Evolutionary conservation across 2,797 vertebrate genomes (phyloP), one percentile per base, ranked within the genome.

Genomic region (Tadarida brasiliensis): DNA sequence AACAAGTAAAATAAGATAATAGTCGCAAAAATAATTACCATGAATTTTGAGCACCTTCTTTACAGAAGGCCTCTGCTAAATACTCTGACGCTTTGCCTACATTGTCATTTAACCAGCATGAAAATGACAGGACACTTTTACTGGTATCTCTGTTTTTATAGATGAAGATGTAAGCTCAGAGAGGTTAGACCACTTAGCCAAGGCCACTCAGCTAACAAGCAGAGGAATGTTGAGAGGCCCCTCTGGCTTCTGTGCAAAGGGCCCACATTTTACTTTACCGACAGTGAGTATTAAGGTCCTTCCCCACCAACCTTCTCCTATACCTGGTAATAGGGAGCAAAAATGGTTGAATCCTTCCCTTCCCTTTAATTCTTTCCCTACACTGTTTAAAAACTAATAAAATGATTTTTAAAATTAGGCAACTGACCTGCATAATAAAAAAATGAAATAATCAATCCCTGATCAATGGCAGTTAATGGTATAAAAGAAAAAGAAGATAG

Each of bases 281-380:
- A 39, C 8, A 77, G 14, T 59, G 16, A 92, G 11, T 57, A 11
- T 56, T 93, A 85, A 65, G 74, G 12, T 56, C n/a, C 47, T 74
- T 94, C 14, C 24, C 28, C 9, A 57, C 4, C 20, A 90, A 77
- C 14, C 11, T 86, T 90, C 90, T 87, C 44, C n/a, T 85, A 57
- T 1, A 56, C 16, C 44, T 87, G 26, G 44, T 44, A 47, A 59
- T 3, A 24, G 14, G 7, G 24, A 24, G 1, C 74, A 5, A 14
- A 20, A 88, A 30, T 33, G 8, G 17, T 61, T 61, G 39, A 90
- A 63, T n/a, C 20, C 1, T 70, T 81, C 68, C 11, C 8, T 59
- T 87, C 26, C 33, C 15, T 96, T 87, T 83, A 91, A 81, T 77
- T 92, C 39, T 35, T 86, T 73, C 44, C 16, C 16, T 92, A 33